Evolutionary conservation across 2,888 invertebrate species (phyloP).

Genomic region (Eustalomyia histrio): DNA sequence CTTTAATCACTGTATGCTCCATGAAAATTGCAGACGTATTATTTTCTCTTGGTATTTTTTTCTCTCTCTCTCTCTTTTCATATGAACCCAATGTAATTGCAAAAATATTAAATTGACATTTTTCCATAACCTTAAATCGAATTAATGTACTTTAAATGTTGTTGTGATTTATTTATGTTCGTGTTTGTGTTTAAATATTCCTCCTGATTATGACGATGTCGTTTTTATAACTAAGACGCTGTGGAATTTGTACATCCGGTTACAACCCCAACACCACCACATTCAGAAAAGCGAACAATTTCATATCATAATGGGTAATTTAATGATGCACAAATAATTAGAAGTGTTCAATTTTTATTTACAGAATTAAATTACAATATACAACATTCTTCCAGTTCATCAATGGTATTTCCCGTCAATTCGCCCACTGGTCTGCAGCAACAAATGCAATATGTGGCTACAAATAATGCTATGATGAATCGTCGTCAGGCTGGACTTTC

Average conservation of each 20-base stretch:
- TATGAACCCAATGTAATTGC: not conserved
- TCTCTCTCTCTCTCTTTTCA: not conserved
- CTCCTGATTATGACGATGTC: slow-evolving; percentile 1
- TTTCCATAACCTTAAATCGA: not conserved
- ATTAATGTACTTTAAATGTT: slow-evolving; percentile 9
- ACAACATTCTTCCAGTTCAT: slow-evolving; percentile 80
- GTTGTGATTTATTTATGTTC: slow-evolving; percentile 6
- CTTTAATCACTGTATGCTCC: too few species aligned
- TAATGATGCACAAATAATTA: slow-evolving; percentile 68
- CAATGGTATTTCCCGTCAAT: slow-evolving; percentile 78
- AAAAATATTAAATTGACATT: not conserved
- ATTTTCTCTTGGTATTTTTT: too few species aligned
- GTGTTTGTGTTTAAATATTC: not conserved
- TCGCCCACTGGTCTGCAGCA: slow-evolving; percentile 82
- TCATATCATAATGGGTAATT: slow-evolving; percentile 74
- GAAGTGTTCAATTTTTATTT: slow-evolving; percentile 72
- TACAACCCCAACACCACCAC: slow-evolving; percentile 77
- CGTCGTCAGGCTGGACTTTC: slow-evolving; percentile 79
- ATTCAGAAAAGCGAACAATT: slow-evolving; percentile 71
- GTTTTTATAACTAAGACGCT: slow-evolving; percentile 79
- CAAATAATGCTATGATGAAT: slow-evolving; percentile 73
- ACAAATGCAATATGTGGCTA: slow-evolving; percentile 76
- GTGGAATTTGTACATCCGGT: slow-evolving; percentile 85
- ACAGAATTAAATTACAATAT: slow-evolving; percentile 80
- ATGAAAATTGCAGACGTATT: too few species aligned